Evolutionary conservation across 2,797 vertebrate species (phyloP), one percentile per base, ranked within the genome.

Genomic region (Limnodromus scolopaceus): DNA sequence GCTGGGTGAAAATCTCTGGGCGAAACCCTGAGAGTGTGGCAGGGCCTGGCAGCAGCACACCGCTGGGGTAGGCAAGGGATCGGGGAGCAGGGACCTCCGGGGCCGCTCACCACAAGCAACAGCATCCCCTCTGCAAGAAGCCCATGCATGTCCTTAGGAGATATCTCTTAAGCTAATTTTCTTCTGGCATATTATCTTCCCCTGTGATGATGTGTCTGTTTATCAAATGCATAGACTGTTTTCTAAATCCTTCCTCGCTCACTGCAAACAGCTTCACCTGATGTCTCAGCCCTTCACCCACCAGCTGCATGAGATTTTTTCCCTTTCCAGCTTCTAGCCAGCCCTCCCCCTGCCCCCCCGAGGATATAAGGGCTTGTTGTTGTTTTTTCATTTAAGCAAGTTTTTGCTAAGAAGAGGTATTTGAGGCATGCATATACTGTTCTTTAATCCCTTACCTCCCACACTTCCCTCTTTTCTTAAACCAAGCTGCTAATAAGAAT

Each of bases 401-500:
- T 68, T 96, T 96, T 92, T 88, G 79, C 94, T 92, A 90, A 95
- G 90, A 95, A 91, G 84, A 91, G 65, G 65, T 94, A 93, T 96
- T 94, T 93, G 60, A 94, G 74, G 78, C 75, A 84, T 83, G 79
- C 87, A 92, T 76, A 79, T 48, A 91, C 74, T 74, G 24, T 77
- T 95, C 76, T 93, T 92, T 93, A 97, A 96, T 96, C 94, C 95
- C 92, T 89, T 92, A 81, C 89, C 85, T 92, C 94, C 92, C 82
- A 96, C 94, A 86, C 53, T 51, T 70, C 49, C 82, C 46, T 89
- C 82, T 93, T 95, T 93, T 92, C 80, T 84, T 87, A 96, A 93
- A 86, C 77, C 60, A 87, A 96, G 77, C 87, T 93, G 83, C 80
- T 97, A 96, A 93, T 96, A 97, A 97, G 93, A 96, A 93, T 95